Evolutionary conservation across 2,888 invertebrate species (phyloP).

Genomic region (Xestia c-nigrum): DNA sequence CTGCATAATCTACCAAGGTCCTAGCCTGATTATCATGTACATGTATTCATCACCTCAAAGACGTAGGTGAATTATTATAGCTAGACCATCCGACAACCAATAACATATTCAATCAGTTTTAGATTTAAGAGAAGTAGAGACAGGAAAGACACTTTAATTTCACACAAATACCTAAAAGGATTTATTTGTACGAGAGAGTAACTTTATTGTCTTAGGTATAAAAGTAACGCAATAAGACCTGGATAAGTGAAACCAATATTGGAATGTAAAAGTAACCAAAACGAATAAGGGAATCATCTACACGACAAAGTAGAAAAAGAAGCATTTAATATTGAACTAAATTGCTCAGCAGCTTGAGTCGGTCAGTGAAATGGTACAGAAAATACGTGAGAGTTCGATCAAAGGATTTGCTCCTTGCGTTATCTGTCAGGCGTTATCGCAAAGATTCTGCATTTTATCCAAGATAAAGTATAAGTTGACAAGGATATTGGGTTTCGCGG

Average conservation of each 20-base stretch:
- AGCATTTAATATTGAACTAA: slow-evolving; percentile 30
- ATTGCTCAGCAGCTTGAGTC: slow-evolving; percentile 24
- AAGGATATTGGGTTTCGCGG: slow-evolving; percentile 69
- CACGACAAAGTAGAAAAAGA: neutral
- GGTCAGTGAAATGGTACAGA: slow-evolving; percentile 34
- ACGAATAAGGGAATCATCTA: neutral
- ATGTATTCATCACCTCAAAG: slow-evolving; percentile 14
- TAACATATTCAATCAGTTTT: slow-evolving; percentile 22
- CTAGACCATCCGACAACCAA: slow-evolving; percentile 8
- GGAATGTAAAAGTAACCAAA: slow-evolving; percentile 36
- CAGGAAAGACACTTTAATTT: slow-evolving; percentile 1
- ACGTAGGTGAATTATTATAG: slow-evolving; percentile 20
- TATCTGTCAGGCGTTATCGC: slow-evolving; percentile 36
- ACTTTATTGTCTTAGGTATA: slow-evolving; percentile 2
- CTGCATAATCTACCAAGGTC: neutral
- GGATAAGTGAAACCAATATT: slow-evolving; percentile 35
- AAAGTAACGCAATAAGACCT: slow-evolving; percentile 30
- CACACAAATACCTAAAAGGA: slow-evolving; percentile 27
- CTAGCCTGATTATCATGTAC: neutral
- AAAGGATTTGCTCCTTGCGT: slow-evolving; percentile 53
- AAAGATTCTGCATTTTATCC: slow-evolving; percentile 38
- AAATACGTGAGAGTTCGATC: slow-evolving; percentile 53
- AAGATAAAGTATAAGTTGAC: slow-evolving; percentile 54
- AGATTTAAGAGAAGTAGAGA: neutral
- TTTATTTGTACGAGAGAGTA: slow-evolving; percentile 11